Evolutionary conservation across 2,797 vertebrate species (phyloP).

Genomic region (Vespertilio murinus): DNA sequence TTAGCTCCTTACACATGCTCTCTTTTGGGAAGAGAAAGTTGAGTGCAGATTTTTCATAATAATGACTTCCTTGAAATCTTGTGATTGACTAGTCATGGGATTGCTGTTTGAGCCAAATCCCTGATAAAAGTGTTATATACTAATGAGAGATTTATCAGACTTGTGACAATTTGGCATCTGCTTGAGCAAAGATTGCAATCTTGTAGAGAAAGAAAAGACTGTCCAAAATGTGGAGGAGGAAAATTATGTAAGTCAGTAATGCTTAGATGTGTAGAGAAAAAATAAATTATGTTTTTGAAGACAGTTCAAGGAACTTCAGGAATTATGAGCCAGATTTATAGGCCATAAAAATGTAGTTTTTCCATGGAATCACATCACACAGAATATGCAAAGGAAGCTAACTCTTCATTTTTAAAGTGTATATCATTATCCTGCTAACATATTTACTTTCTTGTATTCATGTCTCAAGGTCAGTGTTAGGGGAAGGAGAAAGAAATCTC

Average conservation of each 20-base stretch:
- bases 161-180: conserved; percentile 1
- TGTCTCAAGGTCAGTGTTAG: background rate
- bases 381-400: background rate
- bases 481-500: background rate
- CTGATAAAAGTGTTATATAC: background rate
- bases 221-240: conserved; percentile 45
- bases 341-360: background rate
- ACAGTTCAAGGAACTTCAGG: conserved; percentile 44
- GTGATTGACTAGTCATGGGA: background rate
- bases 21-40: background rate
- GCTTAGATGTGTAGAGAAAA: background rate
- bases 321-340: conserved; percentile 15
- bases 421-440: background rate
- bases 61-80: background rate
- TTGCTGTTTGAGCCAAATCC: background rate
- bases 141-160: conserved; percentile 24
- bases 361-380: background rate
- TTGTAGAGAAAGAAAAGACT: conserved; percentile 6
- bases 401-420: background rate
- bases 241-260: conserved; percentile 36
- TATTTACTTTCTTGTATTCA: background rate
- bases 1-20: background rate
- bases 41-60: background rate
- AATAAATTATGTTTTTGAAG: conserved; percentile 50
- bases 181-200: conserved; percentile 42